A percentile compares a stretch with the other conserved stretches of the same genome.
phyloP scores from a whole-genome alignment of 2,797 vertebrate genomes.

The Petrocephalus sullivani region DNA sequence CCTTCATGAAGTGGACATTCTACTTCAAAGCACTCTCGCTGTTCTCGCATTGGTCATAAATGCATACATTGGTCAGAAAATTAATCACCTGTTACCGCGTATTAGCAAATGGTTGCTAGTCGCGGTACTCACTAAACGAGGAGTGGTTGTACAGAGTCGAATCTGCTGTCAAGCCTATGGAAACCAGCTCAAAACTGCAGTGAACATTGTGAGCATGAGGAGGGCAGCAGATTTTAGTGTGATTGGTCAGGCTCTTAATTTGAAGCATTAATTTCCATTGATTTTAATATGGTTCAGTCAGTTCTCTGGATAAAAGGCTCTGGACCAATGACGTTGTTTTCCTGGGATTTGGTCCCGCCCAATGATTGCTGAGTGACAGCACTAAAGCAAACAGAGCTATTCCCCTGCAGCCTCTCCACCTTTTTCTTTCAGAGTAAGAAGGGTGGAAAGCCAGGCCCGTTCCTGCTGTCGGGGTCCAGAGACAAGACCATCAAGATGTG shows the following conservation, averaged over 20 bases:
- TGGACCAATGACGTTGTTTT: not conserved
- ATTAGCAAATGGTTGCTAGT: not conserved
- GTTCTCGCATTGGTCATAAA: not conserved
- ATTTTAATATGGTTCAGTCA: not conserved
- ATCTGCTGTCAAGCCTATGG: not conserved
- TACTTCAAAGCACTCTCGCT: not conserved
- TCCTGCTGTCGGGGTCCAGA: constrained; percentile 97
- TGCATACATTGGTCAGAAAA: not conserved
- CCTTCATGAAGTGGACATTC: not conserved
- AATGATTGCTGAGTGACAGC: not conserved
- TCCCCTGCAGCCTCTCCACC: not conserved
- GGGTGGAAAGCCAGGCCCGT: constrained; percentile 94
- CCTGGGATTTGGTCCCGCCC: not conserved
- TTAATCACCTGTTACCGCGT: not conserved
- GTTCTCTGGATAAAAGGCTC: not conserved
- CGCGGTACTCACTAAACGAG: not conserved
- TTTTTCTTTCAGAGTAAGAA: constrained; percentile 77
- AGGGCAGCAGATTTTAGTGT: not conserved
- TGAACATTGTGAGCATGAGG: not conserved
- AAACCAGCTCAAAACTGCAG: not conserved
- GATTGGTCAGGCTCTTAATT: not conserved
- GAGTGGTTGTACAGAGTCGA: not conserved
- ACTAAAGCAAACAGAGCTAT: not conserved
- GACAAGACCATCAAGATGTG: constrained; percentile 99
- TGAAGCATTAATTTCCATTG: not conserved